Evolutionary conservation across 1,140 invertebrate species (phyloP).

Genomic region (Psilanteris sp.): DNA sequence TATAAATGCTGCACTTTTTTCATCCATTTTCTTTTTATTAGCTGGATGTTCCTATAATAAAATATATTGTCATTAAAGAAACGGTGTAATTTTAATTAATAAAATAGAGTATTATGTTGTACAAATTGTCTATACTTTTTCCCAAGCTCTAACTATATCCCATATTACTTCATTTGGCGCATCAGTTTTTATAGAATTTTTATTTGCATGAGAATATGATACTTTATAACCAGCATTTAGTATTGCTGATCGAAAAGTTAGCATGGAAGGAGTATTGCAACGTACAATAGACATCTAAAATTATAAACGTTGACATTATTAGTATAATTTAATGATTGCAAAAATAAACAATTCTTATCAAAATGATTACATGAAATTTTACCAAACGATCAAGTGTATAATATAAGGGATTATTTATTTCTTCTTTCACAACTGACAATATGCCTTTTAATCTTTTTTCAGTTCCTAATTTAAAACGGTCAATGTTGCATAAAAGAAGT

Average conservation of each 20-base stretch:
- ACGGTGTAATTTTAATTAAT: no score
- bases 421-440: conserved; percentile 86
- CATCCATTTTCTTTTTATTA: conserved; percentile 78
- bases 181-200: conserved; percentile 95
- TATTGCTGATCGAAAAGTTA: conserved; percentile 90
- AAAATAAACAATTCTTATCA: no score
- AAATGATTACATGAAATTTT: neutral
- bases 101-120: no score
- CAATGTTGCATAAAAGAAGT: conserved; percentile 74
- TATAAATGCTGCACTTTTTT: conserved; percentile 80
- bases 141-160: conserved; percentile 95
- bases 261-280: conserved; percentile 71
- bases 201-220: conserved; percentile 94
- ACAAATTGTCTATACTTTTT: conserved; percentile 75
- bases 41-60: conserved; percentile 67
- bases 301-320: no score
- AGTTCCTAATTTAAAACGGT: conserved; percentile 82
- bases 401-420: conserved; percentile 94
- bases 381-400: conserved; percentile 86
- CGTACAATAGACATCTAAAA: conserved; percentile 73
- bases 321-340: no score
- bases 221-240: conserved; percentile 96
- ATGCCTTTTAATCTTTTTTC: conserved; percentile 87
- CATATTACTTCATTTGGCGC: conserved; percentile 93
- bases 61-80: no score